Evolutionary conservation across 2,113 vertebrate species (phyloP).

Genomic region (Setophaga coronata): DNA sequence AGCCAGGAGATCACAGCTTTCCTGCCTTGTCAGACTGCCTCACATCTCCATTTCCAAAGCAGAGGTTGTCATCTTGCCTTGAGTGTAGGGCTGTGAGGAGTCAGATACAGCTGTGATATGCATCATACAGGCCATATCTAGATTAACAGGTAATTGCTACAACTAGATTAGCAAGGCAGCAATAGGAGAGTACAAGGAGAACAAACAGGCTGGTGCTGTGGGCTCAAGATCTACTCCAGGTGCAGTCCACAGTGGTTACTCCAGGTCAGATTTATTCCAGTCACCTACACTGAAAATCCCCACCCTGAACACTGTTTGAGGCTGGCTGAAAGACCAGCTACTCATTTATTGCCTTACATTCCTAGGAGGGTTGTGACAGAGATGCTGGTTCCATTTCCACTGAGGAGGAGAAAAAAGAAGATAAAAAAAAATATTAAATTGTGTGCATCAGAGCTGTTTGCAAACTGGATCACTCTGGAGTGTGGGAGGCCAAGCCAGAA

Average conservation of each 20-base stretch:
- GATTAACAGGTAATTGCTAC: constrained; percentile 17
- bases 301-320: background rate
- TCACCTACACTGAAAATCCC: background rate
- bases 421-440: background rate
- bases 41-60: background rate
- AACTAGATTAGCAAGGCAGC: background rate
- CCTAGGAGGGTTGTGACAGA: background rate
- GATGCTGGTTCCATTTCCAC: background rate
- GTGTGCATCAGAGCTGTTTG: background rate
- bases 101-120: background rate
- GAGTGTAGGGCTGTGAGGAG: background rate
- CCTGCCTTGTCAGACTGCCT: background rate
- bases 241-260: background rate
- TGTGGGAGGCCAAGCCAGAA: background rate
- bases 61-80: background rate
- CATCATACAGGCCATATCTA: background rate
- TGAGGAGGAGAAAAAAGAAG: fast-evolving
- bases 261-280: background rate
- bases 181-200: background rate
- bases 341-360: background rate
- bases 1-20: background rate
- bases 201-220: background rate
- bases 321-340: background rate
- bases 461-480: background rate
- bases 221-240: background rate